Evolutionary conservation across 2,113 vertebrate genomes (phyloP).

Genomic region (Pycnonotus jocosus): DNA sequence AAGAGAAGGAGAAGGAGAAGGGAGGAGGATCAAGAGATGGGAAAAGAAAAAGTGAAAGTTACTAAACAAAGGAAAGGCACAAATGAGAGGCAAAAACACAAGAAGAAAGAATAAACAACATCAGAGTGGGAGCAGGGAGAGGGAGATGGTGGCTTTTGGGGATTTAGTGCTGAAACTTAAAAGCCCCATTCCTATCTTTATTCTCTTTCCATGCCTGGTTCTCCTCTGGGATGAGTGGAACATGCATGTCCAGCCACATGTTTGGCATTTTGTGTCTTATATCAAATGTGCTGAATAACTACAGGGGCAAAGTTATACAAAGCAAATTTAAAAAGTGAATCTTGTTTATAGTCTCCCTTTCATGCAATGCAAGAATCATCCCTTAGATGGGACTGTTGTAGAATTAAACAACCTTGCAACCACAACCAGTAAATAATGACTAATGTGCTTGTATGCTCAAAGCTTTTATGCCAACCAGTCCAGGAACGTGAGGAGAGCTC

Average conservation of each 20-base stretch:
- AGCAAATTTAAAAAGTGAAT: not conserved
- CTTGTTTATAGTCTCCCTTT: not conserved
- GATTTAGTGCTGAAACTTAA: not conserved
- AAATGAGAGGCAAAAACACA: not conserved
- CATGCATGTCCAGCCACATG: not conserved
- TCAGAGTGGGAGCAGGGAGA: not conserved
- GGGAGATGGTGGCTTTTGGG: not conserved
- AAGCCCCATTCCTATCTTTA: not conserved
- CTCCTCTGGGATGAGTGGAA: not conserved
- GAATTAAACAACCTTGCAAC: slow-evolving; percentile 46
- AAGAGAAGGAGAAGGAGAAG: not conserved
- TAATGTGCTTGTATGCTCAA: slow-evolving; percentile 7
- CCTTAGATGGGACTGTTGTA: slow-evolving; percentile 68
- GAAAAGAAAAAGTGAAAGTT: not conserved
- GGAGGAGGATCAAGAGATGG: not conserved
- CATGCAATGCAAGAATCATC: slow-evolving; percentile 56
- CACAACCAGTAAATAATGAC: slow-evolving; percentile 26
- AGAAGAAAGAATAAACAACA: not conserved
- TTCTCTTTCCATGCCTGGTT: not conserved
- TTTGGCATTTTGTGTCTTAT: not conserved
- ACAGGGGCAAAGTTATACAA: not conserved
- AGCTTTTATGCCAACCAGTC: slow-evolving; percentile 17
- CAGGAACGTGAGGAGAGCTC: slow-evolving; percentile 33
- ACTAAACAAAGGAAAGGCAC: not conserved
- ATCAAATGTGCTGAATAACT: not conserved